Conservation (phyloP, 2,888 invertebrate species). For the Platypus cylindrus region DNA sequence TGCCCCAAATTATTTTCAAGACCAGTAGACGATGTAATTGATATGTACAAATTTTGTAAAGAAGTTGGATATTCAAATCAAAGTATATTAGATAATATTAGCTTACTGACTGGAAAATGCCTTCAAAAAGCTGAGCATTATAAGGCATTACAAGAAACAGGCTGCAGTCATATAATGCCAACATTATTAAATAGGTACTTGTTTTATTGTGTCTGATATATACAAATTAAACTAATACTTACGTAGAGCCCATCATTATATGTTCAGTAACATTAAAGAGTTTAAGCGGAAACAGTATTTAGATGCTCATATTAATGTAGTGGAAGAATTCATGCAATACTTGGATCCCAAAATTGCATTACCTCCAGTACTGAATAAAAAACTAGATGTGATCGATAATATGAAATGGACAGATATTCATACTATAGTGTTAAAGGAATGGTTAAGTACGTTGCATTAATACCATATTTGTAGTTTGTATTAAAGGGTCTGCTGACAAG, state of each 20-base stretch:
- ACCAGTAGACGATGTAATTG: too few species aligned
- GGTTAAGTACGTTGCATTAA: constrained; percentile 24
- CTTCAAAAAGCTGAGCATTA: constrained; percentile 48
- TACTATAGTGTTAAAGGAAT: constrained; percentile 21
- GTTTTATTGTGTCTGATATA: constrained; percentile 19
- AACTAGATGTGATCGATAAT: constrained; percentile 9
- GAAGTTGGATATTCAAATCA: constrained; percentile 38
- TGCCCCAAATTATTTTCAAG: too few species aligned
- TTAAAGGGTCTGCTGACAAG: too few species aligned
- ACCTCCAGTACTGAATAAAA: constrained; percentile 19
- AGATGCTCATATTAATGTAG: constrained; percentile 31
- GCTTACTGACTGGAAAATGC: constrained; percentile 42
- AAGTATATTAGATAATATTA: constrained; percentile 42
- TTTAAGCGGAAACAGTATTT: constrained; percentile 34
- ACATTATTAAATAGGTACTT: constrained; percentile 28
- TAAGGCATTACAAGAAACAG: constrained; percentile 47
- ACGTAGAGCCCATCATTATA: constrained; percentile 16
- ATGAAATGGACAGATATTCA: constrained; percentile 26
- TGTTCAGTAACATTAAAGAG: constrained; percentile 11
- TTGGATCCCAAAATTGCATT: constrained; percentile 21
- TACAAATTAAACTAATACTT: not conserved
- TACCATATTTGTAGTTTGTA: not conserved
- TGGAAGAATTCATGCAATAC: constrained; percentile 27
- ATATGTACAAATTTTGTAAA: constrained; percentile 21
- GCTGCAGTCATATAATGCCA: constrained; percentile 35